phyloP scores from a whole-genome alignment of 2,888 invertebrate genomes.

The Ophion slaviceki region DNA sequence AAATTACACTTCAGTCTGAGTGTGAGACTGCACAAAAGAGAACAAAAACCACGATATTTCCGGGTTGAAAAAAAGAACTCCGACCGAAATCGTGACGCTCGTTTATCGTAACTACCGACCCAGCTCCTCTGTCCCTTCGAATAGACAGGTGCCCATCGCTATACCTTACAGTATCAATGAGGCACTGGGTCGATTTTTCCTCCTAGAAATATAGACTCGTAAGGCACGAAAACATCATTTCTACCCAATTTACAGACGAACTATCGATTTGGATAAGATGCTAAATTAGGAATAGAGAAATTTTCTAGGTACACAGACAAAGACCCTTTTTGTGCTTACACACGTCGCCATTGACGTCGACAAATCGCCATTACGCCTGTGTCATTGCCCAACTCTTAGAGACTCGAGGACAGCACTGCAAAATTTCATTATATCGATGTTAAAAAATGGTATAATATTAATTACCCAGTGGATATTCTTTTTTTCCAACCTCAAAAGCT shows the following conservation, averaged over 20 bases:
- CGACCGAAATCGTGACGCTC: conserved; percentile 42
- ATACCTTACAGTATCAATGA: conserved; percentile 3
- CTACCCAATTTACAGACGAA: no score
- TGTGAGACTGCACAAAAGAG: neutral
- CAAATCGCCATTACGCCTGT: no score
- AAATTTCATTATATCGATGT: no score
- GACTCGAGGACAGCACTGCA: no score
- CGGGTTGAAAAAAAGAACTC: conserved; percentile 28
- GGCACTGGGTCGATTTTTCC: neutral
- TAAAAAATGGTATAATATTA: neutral
- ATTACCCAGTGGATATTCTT: neutral
- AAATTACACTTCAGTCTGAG: conserved; percentile 10
- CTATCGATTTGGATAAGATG: no score
- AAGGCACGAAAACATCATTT: no score
- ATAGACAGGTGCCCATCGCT: conserved; percentile 31
- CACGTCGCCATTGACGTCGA: no score
- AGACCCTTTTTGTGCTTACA: no score
- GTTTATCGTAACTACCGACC: conserved; percentile 68
- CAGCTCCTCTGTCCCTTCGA: conserved; percentile 46
- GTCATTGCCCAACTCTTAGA: no score
- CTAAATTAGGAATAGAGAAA: no score
- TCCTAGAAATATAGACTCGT: neutral
- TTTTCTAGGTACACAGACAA: no score
- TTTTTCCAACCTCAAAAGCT: no score
- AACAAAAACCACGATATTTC: conserved; percentile 8